Percentiles rank a stretch among this genome's conserved stretches.
phyloP scores from a whole-genome alignment of 2,113 vertebrate species.

The Parus major region DNA sequence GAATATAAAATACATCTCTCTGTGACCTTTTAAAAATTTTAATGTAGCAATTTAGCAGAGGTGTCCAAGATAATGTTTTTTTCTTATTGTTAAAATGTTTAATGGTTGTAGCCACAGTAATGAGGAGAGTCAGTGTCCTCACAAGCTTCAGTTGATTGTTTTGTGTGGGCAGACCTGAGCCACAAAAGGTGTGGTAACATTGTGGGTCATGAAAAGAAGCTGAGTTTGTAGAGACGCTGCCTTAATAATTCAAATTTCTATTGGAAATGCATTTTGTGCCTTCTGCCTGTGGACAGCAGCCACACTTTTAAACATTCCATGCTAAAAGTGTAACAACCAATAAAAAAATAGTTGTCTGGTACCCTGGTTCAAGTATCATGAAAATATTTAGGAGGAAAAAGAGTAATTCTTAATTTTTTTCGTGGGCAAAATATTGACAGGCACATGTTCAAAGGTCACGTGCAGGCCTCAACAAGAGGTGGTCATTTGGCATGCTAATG shows the following conservation, averaged over 20 bases:
- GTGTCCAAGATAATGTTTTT: not conserved
- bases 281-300: not conserved
- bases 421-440: not conserved
- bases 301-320: not conserved
- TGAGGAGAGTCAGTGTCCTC: not conserved
- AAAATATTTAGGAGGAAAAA: not conserved
- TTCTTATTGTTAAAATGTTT: not conserved
- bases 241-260: not conserved
- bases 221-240: not conserved
- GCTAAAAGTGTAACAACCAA: not conserved
- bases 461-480: not conserved
- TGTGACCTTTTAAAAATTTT: accelerated
- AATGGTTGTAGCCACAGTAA: not conserved
- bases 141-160: not conserved
- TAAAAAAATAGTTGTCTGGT: not conserved
- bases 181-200: not conserved
- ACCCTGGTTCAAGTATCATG: not conserved
- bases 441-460: not conserved
- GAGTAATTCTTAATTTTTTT: not conserved
- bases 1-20: not conserved
- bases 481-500: not conserved
- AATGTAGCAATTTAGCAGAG: not conserved
- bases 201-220: not conserved
- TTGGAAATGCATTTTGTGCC: not conserved
- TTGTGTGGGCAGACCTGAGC: not conserved